phyloP scores from a whole-genome alignment of 2,113 vertebrate genomes.

The Solea senegalensis region DNA sequence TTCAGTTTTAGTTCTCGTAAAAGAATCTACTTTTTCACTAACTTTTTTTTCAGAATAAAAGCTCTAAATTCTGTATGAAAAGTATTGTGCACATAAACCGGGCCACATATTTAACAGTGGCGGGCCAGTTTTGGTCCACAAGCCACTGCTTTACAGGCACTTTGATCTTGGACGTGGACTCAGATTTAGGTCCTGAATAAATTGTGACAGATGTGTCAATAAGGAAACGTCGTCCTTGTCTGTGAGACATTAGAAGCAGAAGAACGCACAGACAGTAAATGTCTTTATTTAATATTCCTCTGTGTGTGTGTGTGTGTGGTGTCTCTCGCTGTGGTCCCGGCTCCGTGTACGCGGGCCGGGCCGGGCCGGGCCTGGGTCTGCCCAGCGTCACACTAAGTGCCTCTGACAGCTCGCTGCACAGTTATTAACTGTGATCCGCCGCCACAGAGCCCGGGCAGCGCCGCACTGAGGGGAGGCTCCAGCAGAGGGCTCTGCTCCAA shows the following conservation, averaged over 20 bases:
- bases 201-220: too few species aligned
- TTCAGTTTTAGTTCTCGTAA: too few species aligned
- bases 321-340: constrained; percentile 34
- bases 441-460: constrained; percentile 72
- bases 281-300: not conserved
- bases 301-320: constrained; percentile 9
- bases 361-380: constrained; percentile 66
- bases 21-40: too few species aligned
- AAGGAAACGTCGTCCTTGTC: not conserved
- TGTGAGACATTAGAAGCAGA: not conserved
- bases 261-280: not conserved
- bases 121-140: too few species aligned
- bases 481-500: constrained; percentile 69
- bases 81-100: too few species aligned
- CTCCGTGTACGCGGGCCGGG: constrained; percentile 57
- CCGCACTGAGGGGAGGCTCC: constrained; percentile 66
- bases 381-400: constrained; percentile 84
- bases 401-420: constrained; percentile 83
- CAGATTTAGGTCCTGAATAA: not conserved
- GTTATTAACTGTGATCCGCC: constrained; percentile 86
- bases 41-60: too few species aligned
- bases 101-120: too few species aligned
- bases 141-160: too few species aligned
- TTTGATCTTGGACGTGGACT: not conserved
- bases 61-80: too few species aligned